phyloP scores from a whole-genome alignment of 2,113 vertebrate species.

The Sceloporus undulatus region DNA sequence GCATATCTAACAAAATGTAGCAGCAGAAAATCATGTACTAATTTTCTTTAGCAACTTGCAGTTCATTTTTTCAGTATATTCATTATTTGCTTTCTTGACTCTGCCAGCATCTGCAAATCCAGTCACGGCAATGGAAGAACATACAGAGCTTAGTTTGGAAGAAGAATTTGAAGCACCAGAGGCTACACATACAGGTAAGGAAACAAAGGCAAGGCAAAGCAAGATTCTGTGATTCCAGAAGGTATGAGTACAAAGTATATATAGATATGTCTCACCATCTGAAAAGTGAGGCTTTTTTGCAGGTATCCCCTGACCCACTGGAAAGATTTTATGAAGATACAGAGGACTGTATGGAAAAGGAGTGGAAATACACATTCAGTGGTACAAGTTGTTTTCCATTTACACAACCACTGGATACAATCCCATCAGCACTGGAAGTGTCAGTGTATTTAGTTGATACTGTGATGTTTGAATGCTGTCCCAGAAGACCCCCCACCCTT shows the following conservation, averaged over 20 bases:
- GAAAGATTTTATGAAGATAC: too few species aligned
- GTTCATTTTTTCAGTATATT: background rate
- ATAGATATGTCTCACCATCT: too few species aligned
- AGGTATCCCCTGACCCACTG: too few species aligned
- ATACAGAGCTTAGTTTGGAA: slow-evolving; percentile 77
- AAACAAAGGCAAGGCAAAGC: slow-evolving; percentile 21
- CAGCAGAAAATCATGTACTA: slow-evolving; percentile 14
- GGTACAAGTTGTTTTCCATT: background rate
- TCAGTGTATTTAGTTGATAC: too few species aligned
- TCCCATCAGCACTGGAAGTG: too few species aligned
- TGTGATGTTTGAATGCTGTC: too few species aligned
- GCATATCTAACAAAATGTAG: background rate
- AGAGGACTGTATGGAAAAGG: background rate
- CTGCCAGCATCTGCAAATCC: background rate
- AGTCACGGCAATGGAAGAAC: slow-evolving; percentile 77
- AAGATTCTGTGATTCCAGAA: too few species aligned
- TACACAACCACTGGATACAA: background rate
- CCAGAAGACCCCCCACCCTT: too few species aligned
- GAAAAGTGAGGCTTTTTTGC: too few species aligned
- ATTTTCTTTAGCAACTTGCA: background rate
- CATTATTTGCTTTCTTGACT: background rate
- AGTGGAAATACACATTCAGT: background rate
- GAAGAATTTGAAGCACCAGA: slow-evolving; percentile 85
- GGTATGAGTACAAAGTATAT: too few species aligned
- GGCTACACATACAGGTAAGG: slow-evolving; percentile 90